These are phyloP conservation scores for Apamea sordens DNA, from an alignment of 2,888 invertebrate species.

Conservation along the genomic window DNA sequence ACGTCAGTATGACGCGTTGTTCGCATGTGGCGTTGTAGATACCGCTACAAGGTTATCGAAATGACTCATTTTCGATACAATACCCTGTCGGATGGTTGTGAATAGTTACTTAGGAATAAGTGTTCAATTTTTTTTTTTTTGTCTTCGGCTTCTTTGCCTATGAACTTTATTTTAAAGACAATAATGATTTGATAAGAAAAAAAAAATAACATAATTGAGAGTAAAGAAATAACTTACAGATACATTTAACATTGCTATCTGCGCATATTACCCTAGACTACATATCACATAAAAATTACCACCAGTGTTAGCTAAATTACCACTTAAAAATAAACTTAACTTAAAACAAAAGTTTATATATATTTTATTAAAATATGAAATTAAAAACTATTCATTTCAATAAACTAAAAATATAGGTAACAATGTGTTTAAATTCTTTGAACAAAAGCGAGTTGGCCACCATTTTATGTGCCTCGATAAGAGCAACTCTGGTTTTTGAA, in stretches of 20 bases:
- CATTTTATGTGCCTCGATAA: conserved; percentile 17
- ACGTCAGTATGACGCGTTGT: too few relatives aligned
- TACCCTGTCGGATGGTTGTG: background rate
- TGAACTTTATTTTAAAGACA: background rate
- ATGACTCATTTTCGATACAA: background rate
- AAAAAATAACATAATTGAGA: background rate
- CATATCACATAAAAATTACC: conserved; percentile 83
- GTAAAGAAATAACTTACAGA: background rate
- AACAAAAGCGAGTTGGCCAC: conserved; percentile 43
- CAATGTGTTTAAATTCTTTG: conserved; percentile 64
- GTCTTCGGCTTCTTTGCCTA: background rate
- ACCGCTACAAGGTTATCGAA: too few relatives aligned
- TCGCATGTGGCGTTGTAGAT: too few relatives aligned
- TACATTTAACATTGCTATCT: conserved; percentile 33
- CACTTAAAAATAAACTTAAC: conserved; percentile 57
- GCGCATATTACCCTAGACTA: conserved; percentile 65
- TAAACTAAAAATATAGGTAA: conserved; percentile 71
- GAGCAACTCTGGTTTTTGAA: conserved; percentile 1
- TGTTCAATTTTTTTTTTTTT: background rate
- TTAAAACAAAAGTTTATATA: conserved; percentile 37
- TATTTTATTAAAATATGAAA: conserved; percentile 58
- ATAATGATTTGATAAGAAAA: background rate
- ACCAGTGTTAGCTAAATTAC: conserved; percentile 70
- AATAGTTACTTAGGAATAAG: background rate
- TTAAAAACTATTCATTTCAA: conserved; percentile 41